phyloP scores from a whole-genome alignment of 2,113 vertebrate genomes.

The Microcebus griseorufus region DNA sequence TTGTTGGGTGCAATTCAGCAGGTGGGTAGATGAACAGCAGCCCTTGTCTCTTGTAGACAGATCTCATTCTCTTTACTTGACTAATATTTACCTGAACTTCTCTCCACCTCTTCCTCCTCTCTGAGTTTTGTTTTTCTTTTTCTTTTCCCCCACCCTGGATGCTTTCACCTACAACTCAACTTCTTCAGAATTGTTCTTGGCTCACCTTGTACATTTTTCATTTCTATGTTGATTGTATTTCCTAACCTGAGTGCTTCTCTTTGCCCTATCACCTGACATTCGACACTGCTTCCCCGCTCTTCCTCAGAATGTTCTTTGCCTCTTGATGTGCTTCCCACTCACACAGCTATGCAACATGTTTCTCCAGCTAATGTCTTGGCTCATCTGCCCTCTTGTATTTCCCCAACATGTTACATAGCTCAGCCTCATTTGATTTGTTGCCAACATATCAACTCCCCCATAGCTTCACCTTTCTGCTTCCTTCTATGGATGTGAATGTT shows the following conservation, averaged over 20 bases:
- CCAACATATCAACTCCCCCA: not conserved
- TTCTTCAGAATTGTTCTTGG: slow-evolving; percentile 53
- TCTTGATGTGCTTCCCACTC: not conserved
- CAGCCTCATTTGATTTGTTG: not conserved
- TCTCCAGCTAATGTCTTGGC: not conserved
- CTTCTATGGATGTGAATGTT: not conserved
- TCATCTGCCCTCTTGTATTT: not conserved
- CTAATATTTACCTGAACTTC: slow-evolving; percentile 3
- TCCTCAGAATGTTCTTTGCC: not conserved
- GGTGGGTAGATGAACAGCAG: not conserved
- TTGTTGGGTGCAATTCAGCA: not conserved
- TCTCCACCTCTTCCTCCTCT: not conserved
- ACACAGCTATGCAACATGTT: not conserved
- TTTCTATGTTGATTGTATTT: not conserved
- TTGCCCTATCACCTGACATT: not conserved
- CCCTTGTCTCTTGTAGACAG: not conserved
- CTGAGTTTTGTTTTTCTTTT: slow-evolving; percentile 6
- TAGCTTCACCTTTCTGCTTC: not conserved
- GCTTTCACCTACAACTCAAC: slow-evolving; percentile 22
- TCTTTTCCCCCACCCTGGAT: not conserved
- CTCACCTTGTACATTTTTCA: slow-evolving; percentile 3
- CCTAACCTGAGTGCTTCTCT: not conserved
- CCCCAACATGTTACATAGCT: not conserved
- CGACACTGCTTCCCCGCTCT: not conserved
- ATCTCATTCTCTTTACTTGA: not conserved